phyloP scores from a whole-genome alignment of 2,113 vertebrate genomes.

The Hipposideros armiger region DNA sequence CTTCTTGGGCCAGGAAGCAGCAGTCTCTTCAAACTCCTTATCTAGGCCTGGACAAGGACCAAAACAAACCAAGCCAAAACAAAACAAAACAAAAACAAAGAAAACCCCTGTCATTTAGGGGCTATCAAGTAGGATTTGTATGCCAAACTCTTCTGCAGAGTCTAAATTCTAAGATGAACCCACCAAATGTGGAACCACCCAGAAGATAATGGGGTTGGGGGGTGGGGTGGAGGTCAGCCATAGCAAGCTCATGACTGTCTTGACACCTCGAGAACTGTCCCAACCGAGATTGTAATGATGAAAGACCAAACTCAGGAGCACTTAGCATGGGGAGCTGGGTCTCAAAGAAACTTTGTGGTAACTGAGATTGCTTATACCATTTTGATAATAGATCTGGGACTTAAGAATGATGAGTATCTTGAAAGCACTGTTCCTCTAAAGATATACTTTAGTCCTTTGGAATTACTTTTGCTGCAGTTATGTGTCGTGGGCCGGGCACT shows the following conservation, averaged over 20 bases:
- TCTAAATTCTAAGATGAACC: conserved; percentile 16
- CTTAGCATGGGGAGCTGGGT: not conserved
- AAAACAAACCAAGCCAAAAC: not conserved
- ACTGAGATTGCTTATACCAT: not conserved
- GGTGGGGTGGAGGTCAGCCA: not conserved
- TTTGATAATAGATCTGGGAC: not conserved
- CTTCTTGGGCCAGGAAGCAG: not conserved
- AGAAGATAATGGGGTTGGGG: not conserved
- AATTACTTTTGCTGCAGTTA: conserved; percentile 1
- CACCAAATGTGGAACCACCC: not conserved
- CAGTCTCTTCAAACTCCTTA: not conserved
- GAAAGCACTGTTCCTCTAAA: not conserved
- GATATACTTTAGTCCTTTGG: not conserved
- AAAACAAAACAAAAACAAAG: not conserved
- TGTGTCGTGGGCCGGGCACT: not conserved
- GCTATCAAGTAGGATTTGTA: not conserved
- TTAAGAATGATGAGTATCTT: not conserved
- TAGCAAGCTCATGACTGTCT: not conserved
- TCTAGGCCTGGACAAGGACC: not conserved
- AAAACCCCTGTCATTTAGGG: not conserved
- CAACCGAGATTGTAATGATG: not conserved
- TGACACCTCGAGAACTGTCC: not conserved
- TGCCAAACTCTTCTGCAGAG: conserved; percentile 6
- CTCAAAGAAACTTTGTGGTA: not conserved
- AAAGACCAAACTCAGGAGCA: not conserved